Evolutionary conservation across 2,113 vertebrate genomes (phyloP).

Genomic region (Shinisaurus crocodilurus): DNA sequence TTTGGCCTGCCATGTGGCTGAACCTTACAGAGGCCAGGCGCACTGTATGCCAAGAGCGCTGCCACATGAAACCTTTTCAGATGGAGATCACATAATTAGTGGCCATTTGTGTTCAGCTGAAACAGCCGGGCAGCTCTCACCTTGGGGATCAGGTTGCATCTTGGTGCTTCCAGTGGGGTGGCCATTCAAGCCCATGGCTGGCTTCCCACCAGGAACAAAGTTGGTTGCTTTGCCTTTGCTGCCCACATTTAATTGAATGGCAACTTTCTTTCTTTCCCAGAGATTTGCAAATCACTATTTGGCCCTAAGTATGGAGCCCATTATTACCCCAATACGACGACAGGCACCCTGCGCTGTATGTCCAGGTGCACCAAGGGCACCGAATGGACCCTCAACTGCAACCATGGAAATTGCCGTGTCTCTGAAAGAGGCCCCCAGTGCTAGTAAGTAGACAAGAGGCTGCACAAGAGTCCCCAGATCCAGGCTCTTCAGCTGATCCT

Average conservation of each 20-base stretch:
- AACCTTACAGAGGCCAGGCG: background rate
- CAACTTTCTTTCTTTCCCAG: background rate
- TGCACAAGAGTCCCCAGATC: background rate
- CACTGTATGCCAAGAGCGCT: background rate
- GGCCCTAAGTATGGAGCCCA: background rate
- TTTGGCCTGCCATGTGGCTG: background rate
- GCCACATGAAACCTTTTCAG: background rate
- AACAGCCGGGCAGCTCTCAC: background rate
- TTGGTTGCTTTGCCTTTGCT: background rate
- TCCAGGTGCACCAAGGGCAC: background rate
- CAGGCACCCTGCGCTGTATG: background rate
- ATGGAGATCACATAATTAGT: background rate
- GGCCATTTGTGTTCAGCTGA: background rate
- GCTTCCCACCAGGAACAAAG: background rate
- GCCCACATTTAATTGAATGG: background rate
- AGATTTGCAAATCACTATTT: background rate
- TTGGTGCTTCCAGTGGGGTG: background rate
- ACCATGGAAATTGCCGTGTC: background rate
- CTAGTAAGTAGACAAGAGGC: background rate
- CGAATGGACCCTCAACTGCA: background rate
- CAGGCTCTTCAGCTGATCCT: background rate
- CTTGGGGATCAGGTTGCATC: background rate
- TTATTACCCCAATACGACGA: background rate
- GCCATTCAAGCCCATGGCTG: background rate
- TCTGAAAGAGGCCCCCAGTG: background rate